These are phyloP conservation scores for Didymodactylos carnosus DNA, from an alignment of 2,888 invertebrate genomes.

Conservation along the genomic window DNA sequence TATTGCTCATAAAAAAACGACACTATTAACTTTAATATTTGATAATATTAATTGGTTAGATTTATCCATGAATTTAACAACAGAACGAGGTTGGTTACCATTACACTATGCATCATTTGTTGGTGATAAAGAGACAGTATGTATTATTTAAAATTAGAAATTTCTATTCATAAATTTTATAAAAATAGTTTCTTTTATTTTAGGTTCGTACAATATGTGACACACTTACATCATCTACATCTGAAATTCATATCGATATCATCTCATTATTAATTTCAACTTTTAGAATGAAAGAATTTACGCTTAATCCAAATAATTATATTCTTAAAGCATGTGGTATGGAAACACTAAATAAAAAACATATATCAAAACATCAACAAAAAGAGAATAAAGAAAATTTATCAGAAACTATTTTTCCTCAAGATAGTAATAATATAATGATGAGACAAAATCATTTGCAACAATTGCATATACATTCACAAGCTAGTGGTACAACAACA, in stretches of 20 bases:
- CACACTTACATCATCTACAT: neutral
- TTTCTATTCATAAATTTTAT: neutral
- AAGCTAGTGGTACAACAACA: neutral
- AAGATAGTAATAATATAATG: neutral
- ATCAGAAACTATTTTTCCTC: neutral
- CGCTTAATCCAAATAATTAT: neutral
- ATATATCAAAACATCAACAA: neutral
- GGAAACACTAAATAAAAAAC: too few species aligned
- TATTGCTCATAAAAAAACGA: neutral
- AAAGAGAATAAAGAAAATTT: neutral
- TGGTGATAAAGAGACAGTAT: neutral
- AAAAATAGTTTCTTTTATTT: neutral
- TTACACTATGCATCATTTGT: neutral
- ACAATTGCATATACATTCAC: neutral
- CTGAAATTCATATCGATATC: neutral
- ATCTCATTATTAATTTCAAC: neutral
- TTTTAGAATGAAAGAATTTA: neutral
- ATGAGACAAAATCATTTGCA: neutral
- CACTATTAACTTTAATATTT: neutral
- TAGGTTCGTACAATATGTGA: neutral
- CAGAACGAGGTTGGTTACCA: neutral
- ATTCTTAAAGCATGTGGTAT: neutral
- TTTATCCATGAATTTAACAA: neutral
- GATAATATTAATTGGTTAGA: neutral
- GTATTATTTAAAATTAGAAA: too few species aligned